Base-by-base conservation (phyloP, 1,140 invertebrate species). In the Calliphora vicina region DNA sequence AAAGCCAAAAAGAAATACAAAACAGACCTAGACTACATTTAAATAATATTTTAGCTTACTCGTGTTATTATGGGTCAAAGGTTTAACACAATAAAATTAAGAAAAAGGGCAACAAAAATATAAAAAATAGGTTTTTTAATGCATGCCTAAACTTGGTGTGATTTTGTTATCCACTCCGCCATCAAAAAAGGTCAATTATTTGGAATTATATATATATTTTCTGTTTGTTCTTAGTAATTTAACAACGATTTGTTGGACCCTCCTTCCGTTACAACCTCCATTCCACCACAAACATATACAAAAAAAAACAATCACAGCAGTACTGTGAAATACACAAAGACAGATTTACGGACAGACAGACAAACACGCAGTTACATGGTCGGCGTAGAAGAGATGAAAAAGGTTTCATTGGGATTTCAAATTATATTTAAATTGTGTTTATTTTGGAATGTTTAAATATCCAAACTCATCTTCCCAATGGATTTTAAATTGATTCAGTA, bases 401-500 rank as follows among this genome's bases (percentile, higher is more conserved):
- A 42, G 35, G 74, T 76, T 78, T 43, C 74, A 25, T 20, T 45
- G 74, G 74, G 74, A 78, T 78, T 78, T 78, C 8, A 78, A 67
- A 67, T 67, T 67, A 67, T 67, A 23, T 67, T 67, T 67, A 67
- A 67, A 67, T 67, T 67, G 20, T 67, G 23, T 67, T 67, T 67
- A 25, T 23, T 67, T 67, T 67, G 61, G 1, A n/a, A 8, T 23
- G 6, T 23, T 67, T 67, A 23, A 50, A 50, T 50, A 50, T 6
- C 17, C 45, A 20, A 35, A 35, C 5, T 8, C 35, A 35, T 2
- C 35, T 35, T 25, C 35, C 74, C 74, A 78, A 43, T 43, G 74
- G 74, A 43, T 20, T 78, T 78, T n/a, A 42, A 78, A 78, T 78
- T 78, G 35, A 78, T 78, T 78, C 23, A 45, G 74, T 78, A 78